Percentiles rank a stretch among this genome's conserved stretches.
phyloP scores from a whole-genome alignment of 2,113 vertebrate genomes.

The Myiozetetes cayanensis region DNA sequence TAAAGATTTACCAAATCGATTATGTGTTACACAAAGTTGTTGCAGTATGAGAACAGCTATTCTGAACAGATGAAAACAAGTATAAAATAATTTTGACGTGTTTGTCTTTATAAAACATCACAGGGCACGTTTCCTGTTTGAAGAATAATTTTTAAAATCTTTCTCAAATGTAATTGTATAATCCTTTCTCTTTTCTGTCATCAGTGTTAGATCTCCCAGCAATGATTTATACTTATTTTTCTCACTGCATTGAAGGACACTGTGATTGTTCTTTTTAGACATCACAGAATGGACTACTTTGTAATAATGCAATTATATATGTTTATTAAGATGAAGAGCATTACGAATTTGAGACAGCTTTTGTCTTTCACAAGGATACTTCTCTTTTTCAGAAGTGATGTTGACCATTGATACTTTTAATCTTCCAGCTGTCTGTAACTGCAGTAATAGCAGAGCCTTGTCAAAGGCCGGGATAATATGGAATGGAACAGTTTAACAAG shows the following conservation, averaged over 20 bases:
- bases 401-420: not conserved
- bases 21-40: not conserved
- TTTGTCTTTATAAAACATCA: not conserved
- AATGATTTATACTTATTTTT: not conserved
- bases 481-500: not conserved
- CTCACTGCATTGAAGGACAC: not conserved
- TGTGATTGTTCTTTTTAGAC: not conserved
- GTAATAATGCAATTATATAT: not conserved
- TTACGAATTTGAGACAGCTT: not conserved
- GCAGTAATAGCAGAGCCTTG: not conserved
- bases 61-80: not conserved
- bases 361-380: not conserved
- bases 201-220: not conserved
- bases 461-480: not conserved
- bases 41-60: not conserved
- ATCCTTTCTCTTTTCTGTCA: not conserved
- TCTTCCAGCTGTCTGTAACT: not conserved
- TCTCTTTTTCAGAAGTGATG: not conserved
- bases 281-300: not conserved
- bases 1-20: slow-evolving; percentile 22
- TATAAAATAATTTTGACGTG: not conserved
- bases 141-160: not conserved
- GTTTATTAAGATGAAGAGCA: not conserved
- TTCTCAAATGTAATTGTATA: not conserved
- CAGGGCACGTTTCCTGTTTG: not conserved